Evolutionary conservation across 1,140 invertebrate species (phyloP), one percentile per base, ranked within the genome.

Genomic region (Tachypleus tridentatus): DNA sequence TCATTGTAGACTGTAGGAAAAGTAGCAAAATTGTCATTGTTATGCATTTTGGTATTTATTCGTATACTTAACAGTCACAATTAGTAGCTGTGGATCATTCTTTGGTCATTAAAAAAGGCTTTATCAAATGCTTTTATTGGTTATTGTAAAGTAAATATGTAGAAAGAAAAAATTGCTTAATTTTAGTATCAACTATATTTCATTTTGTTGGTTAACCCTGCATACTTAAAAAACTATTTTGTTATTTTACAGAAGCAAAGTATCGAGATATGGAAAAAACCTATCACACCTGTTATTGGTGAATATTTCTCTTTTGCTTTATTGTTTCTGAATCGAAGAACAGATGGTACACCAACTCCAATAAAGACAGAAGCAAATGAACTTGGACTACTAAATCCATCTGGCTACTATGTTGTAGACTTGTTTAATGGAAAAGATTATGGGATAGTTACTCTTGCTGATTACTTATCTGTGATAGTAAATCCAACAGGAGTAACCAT

Each of bases 321-420:
- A 61, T 88, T 87, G 1, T 91, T 93, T 74, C 80, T 93, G 4
- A 93, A 93, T 76, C 79, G 89, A 65, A 80, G 89, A 71, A 91
- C 88, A 0, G 84, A 86, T 72, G 85, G 85, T 3, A 77, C 78
- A 57, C 83, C 84, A 0, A 81, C 81, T 70, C 68, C 76, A 7
- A 75, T 83, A 1, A 77, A 75, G n/a, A 78, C 83, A 47, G 79
- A 77, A 1, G 72, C 82, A 11, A 69, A 77, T 5, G 79, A 83
- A 49, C 74, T 86, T 60, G 75, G 77, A 58, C 51, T 67, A 29
- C 51, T 4, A 11, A 29, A 10, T 49, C 11, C 49, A 48, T 51
- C 51, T 11, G 62, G 62, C 10, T 67, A 67, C 53, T 8, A 49
- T 7, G 49, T 60, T 29, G 29, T 49, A 10, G 57, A 63, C 49